A percentile compares a stretch with the other conserved stretches of the same genome.
These are phyloP conservation scores for Scopus umbretta DNA, from an alignment of 2,113 vertebrate species.

Conservation along the genomic window DNA sequence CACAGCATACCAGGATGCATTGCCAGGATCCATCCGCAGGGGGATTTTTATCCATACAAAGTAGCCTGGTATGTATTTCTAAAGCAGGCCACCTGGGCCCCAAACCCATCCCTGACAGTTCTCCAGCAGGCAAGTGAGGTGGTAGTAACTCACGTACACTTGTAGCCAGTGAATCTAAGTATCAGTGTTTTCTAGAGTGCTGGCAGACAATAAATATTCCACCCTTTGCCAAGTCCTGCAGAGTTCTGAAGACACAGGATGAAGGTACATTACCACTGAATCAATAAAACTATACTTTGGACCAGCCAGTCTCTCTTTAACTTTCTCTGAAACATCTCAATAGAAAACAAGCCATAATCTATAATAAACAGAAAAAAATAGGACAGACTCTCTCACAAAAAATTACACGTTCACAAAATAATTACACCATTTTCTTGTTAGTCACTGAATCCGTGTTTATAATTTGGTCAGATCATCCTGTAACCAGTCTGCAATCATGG, in stretches of 20 bases:
- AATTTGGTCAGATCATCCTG: slow-evolving; percentile 67
- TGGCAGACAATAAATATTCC: background rate
- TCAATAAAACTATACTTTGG: slow-evolving; percentile 36
- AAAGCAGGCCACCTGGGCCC: background rate
- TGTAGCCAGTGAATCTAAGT: background rate
- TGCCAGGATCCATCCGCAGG: background rate
- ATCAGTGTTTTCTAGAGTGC: background rate
- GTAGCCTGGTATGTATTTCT: background rate
- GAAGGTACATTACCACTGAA: background rate
- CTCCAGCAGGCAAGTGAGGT: background rate
- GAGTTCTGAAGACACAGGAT: background rate
- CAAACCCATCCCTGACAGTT: background rate
- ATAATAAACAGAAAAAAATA: background rate
- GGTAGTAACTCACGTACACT: background rate
- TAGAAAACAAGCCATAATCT: slow-evolving; percentile 33
- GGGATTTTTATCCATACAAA: background rate
- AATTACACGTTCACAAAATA: slow-evolving; percentile 12
- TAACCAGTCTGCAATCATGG: slow-evolving; percentile 83
- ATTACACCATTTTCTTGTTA: background rate
- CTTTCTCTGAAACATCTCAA: background rate
- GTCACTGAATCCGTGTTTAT: background rate
- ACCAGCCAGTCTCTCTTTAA: slow-evolving; percentile 27
- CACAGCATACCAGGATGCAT: background rate
- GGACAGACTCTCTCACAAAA: slow-evolving; percentile 7
- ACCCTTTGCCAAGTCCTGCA: background rate